phyloP scores from a whole-genome alignment of 1,140 invertebrate genomes.

The Dinoponera quadriceps region DNA sequence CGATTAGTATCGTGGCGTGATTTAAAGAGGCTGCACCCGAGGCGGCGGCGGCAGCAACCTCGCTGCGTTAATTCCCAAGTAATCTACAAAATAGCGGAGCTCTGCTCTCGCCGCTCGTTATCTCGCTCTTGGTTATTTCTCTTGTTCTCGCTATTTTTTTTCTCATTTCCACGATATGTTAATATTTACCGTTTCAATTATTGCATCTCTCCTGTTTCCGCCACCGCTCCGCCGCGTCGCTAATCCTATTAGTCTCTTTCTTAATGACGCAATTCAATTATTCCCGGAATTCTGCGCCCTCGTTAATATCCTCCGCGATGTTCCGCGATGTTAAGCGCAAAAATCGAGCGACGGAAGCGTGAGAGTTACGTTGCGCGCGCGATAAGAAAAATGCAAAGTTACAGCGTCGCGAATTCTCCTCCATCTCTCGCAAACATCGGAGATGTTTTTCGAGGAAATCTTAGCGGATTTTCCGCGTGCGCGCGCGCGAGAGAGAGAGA shows the following conservation, averaged over 20 bases:
- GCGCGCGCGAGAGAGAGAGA: too few species aligned
- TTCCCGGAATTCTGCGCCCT: background rate
- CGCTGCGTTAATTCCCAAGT: conserved; percentile 14
- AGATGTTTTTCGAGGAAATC: background rate
- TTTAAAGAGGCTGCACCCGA: conserved; percentile 48
- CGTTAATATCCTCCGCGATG: background rate
- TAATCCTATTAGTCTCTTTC: conserved; percentile 12
- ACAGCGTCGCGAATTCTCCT: background rate
- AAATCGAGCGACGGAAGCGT: background rate
- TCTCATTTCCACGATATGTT: background rate
- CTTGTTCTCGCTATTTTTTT: background rate
- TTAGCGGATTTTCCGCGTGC: background rate
- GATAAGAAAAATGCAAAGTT: background rate
- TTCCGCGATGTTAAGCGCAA: background rate
- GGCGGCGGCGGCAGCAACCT: background rate
- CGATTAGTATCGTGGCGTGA: conserved; percentile 66
- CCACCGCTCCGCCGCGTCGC: too few species aligned
- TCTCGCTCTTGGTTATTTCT: conserved; percentile 9
- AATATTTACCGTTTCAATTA: conserved; percentile 38
- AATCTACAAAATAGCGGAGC: conserved; percentile 55
- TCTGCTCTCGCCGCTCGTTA: conserved; percentile 22
- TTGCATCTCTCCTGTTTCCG: background rate
- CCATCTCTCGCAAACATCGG: background rate
- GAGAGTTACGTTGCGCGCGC: background rate
- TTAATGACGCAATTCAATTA: conserved; percentile 10